Evolutionary conservation across 2,888 invertebrate species (phyloP), one percentile per base, ranked within the genome.

Genomic region (Thumatha senex): DNA sequence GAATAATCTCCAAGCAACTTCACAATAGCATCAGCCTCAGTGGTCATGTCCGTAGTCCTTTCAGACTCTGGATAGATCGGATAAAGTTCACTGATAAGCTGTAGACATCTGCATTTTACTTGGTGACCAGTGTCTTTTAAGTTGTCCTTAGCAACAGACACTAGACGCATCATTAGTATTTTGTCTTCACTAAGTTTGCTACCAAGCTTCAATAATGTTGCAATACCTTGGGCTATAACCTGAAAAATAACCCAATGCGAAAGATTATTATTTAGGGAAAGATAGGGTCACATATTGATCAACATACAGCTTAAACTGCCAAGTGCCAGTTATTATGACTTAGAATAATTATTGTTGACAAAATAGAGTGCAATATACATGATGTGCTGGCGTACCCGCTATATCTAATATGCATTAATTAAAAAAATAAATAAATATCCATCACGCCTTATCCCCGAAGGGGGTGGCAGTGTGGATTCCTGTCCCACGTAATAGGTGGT

Each of bases 1-100:
- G 97, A 96, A 83, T 97, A 98, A 62, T 96, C 95, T 15, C 95
- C 95, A n/a, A 98, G 93, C 47, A 98, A 90, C 69, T 94, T 94
- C 8, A 96, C 90, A 55, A 94, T 93, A 38, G 93, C 90, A 68
- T 94, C 93, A 29, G 93, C 92, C 58, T 94, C 94, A 0, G 89
- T 83, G 10, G 89, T 74, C 69, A 90, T 93, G 52, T 93, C 93
- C 0, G 73, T 51, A 1, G 85, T 87, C 44, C 84, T 75, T 48
- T 92, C 91, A 0, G 74, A 74, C 38, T 93, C 92, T 0, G 92
- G 83, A 52, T 92, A 93, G 50, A 95, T 89, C 0, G 95, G 94
- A 44, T 94, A 92, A 60, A 95, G 92, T 56, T 95, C 93, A 46
- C 97, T 96, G 63, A 97, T 95, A 61, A 97, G 92, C 72, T 96